phyloP scores from a whole-genome alignment of 1,140 invertebrate genomes.

The Anoplolepis gracilipes region DNA sequence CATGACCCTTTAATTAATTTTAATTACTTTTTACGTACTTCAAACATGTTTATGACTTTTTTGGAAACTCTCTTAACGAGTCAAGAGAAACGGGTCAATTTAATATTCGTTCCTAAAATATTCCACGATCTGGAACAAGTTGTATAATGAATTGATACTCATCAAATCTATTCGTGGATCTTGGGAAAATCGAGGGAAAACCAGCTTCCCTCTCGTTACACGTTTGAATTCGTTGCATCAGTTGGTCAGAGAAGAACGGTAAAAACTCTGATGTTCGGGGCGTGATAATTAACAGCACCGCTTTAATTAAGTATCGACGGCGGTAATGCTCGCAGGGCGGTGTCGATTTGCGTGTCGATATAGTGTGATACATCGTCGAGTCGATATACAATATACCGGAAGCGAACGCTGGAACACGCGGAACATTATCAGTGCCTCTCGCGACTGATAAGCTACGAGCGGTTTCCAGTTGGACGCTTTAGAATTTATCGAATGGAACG shows the following conservation, averaged over 20 bases:
- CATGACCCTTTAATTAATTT: neutral
- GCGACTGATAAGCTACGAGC: slow-evolving; percentile 54
- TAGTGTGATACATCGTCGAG: slow-evolving; percentile 1
- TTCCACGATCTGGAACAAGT: slow-evolving; percentile 9
- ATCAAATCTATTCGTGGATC: neutral
- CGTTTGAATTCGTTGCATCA: neutral
- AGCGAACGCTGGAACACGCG: slow-evolving; percentile 15
- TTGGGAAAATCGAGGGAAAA: neutral
- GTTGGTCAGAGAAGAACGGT: neutral
- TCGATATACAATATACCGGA: slow-evolving; percentile 49
- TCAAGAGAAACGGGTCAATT: neutral
- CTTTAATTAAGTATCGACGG: slow-evolving; percentile 51
- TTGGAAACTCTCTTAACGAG: neutral
- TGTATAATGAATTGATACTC: slow-evolving; percentile 15
- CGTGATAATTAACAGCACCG: slow-evolving; percentile 21
- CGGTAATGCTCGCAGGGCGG: neutral
- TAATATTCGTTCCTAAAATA: neutral
- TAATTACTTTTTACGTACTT: neutral
- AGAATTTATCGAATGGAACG: slow-evolving; percentile 51
- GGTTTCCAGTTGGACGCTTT: slow-evolving; percentile 59
- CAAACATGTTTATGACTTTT: neutral
- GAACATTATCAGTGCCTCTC: slow-evolving; percentile 36
- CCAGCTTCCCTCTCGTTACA: neutral
- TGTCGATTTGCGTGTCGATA: slow-evolving; percentile 27
- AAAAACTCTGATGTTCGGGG: neutral